These are phyloP conservation scores for Acronicta leporina DNA, from an alignment of 2,888 invertebrate species.

Conservation along the genomic window DNA sequence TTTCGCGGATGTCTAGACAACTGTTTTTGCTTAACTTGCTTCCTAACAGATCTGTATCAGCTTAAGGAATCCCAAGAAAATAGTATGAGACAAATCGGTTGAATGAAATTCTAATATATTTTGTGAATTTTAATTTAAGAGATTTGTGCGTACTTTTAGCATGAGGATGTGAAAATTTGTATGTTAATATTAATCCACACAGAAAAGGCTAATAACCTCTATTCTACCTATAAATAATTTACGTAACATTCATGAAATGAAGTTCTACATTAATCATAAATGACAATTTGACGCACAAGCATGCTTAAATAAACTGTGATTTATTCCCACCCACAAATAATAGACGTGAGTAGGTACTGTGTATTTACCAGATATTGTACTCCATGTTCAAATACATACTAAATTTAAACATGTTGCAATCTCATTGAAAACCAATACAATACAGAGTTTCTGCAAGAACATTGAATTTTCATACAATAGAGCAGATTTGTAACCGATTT, in stretches of 20 bases:
- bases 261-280: neutral
- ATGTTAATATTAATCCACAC: neutral
- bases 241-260: neutral
- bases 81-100: neutral
- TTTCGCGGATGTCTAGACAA: constrained; percentile 66
- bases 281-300: neutral
- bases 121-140: neutral
- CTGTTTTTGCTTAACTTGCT: constrained; percentile 43
- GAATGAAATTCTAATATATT: neutral
- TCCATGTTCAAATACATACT: constrained; percentile 7
- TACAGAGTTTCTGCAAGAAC: constrained; percentile 28
- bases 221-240: neutral
- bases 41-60: constrained; percentile 7
- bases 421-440: constrained; percentile 36
- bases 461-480: constrained; percentile 47
- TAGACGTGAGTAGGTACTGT: neutral
- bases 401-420: constrained; percentile 27
- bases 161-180: constrained; percentile 8
- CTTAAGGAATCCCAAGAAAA: constrained; percentile 1
- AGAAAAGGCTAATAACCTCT: neutral
- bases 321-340: constrained; percentile 1
- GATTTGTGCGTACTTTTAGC: neutral
- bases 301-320: neutral
- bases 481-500: constrained; percentile 47
- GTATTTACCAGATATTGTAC: neutral